Conservation (phyloP, 2,113 vertebrate species). For the Phalacrocorax pelagicus region DNA sequence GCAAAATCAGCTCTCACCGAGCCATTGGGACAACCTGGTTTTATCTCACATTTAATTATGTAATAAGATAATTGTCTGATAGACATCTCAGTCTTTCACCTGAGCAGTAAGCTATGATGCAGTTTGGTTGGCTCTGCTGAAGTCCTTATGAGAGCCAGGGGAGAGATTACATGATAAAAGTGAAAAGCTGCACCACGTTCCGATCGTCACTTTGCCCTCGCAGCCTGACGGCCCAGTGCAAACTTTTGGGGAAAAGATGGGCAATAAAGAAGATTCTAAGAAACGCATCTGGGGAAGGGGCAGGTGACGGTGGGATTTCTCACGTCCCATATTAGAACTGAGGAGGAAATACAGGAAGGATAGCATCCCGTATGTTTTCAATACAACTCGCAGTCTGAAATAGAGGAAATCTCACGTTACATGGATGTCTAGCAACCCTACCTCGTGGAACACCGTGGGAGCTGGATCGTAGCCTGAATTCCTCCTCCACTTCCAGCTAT, state of each 20-base stretch:
- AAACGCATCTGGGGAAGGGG: accelerated
- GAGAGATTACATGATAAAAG: neutral
- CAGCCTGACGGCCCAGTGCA: neutral
- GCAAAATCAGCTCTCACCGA: neutral
- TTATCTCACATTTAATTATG: neutral
- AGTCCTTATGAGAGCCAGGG: neutral
- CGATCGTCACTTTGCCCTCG: neutral
- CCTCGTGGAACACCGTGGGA: neutral
- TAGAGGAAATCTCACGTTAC: conserved; percentile 7
- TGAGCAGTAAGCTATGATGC: neutral
- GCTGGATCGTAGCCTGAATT: neutral
- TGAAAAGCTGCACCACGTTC: neutral
- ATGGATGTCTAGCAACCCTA: neutral
- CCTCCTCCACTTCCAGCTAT: neutral
- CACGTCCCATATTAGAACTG: neutral
- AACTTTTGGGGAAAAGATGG: neutral
- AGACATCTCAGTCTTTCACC: neutral
- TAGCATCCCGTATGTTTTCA: neutral
- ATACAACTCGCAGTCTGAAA: neutral
- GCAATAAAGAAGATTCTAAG: neutral
- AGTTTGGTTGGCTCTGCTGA: neutral
- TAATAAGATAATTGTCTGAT: neutral
- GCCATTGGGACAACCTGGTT: neutral
- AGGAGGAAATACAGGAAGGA: neutral
- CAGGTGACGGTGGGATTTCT: neutral